Base-by-base conservation (phyloP, 2,113 vertebrate genomes). In the Gobiocypris rarus region DNA sequence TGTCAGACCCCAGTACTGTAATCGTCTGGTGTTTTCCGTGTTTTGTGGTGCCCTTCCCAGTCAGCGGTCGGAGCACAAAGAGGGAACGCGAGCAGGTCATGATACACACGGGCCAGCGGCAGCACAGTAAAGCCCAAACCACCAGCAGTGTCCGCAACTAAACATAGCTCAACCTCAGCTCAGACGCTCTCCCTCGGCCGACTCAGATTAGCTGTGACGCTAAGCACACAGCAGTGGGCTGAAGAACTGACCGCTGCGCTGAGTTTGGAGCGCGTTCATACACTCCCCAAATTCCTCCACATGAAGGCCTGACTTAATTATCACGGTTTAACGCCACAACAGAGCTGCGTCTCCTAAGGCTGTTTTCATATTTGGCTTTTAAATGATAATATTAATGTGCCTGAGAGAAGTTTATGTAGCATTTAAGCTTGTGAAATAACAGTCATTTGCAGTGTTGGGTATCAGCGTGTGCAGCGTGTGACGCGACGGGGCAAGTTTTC, bases 161-260 rank as follows among this genome's bases (percentile, higher is more conserved):
- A 93, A 93, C 91, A 86, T 92, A 93, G 92, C 85, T 26, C 74
- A 90, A 83, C 86, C 88, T 90, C 87, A 86, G 88, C 92, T 88
- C 92, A 91, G 89, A 92, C 79, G 6, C 82, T 28, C 82, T 83
- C 61, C 84, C 79, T 63, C 73, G 77, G 77, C 76, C 78, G 77
- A 86, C 69, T 76, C 70, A 63, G 87, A 87, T 87, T 24, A 88
- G 88, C 63, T 83, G 84, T 79, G 65, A 90, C 63, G 84, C 88
- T 90, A 78, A 88, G 74, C 76, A 90, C 86, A 89, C 87, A 85
- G 52, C 28, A 70, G 90, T 15, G 85, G 91, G 89, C 74, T 74
- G 88, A 83, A 52, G 58, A 86, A 76, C 58, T 26, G 34, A 89
- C 89, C 87, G 75, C 87, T 69, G 85, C 73, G 9, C 67, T 52